phyloP scores from a whole-genome alignment of 35 echinoderm and acorn worm species.

The Eucidaris tribuloides region DNA sequence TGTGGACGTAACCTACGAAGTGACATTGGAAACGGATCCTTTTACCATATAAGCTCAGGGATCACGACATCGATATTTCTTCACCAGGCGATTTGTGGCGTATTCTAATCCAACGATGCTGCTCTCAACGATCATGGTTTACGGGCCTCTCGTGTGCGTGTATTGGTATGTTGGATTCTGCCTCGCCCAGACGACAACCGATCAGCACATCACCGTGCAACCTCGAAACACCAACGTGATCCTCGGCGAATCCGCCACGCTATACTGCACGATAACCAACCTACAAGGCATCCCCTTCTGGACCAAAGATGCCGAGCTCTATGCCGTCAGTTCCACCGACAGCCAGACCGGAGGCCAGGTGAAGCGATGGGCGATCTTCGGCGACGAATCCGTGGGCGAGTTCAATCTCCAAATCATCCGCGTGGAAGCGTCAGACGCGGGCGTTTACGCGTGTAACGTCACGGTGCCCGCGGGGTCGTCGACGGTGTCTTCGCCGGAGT shows the following conservation, averaged over 20 bases:
- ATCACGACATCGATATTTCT: too few relatives aligned
- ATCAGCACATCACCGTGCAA: not conserved
- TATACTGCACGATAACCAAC: conserved; percentile 9
- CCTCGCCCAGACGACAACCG: too few relatives aligned
- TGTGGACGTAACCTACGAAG: too few relatives aligned
- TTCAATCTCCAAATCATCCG: conserved; percentile 18
- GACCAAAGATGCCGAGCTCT: not conserved
- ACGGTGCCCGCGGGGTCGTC: not conserved
- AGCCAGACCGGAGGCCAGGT: too few relatives aligned
- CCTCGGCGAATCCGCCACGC: not conserved
- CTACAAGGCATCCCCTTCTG: not conserved
- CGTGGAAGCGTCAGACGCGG: not conserved
- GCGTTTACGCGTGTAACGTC: not conserved
- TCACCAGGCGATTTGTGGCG: too few relatives aligned
- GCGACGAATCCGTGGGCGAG: not conserved
- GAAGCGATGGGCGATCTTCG: conserved; percentile 8
- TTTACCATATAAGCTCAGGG: too few relatives aligned
- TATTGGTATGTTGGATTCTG: too few relatives aligned
- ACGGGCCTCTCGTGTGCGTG: too few relatives aligned
- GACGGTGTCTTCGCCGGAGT: not conserved
- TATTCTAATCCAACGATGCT: too few relatives aligned
- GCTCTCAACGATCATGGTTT: too few relatives aligned
- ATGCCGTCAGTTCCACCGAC: not conserved
- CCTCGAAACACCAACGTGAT: not conserved
- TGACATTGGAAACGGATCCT: too few relatives aligned